Base-by-base conservation (phyloP, 1,140 invertebrate genomes). In the Trypoxylus dichotomus region DNA sequence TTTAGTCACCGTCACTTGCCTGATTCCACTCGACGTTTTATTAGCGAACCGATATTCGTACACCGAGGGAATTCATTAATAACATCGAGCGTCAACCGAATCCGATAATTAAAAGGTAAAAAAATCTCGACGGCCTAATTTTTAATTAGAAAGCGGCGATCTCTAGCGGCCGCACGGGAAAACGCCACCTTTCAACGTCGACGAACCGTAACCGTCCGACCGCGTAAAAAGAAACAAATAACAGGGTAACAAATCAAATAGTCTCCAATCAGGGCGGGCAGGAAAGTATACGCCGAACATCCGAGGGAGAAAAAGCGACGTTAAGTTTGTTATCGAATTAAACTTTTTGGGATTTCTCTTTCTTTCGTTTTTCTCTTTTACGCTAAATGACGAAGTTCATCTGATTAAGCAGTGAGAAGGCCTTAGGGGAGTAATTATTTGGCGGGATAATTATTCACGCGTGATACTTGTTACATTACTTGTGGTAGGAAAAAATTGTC, bases 171-270 rank as follows among this genome's bases (percentile, higher is more conserved):
- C 60, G 60, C 25, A 68, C 21, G 27, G 24, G 19, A 54, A 54
- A 54, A 54, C 15, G 47, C 47, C 47, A 19, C 15, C 47, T 19
- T 54, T 54, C 47, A 7, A n/a, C 47, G 47, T 68, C 24, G 60
- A 24, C 32, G 32, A 37, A 8, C 32, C 32, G 32, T 37, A 37
- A 37, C 32, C 32, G 32, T 37, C 21, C 60, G 21, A 68, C 60
- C 60, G 24, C 60, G 60, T 68, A 68, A 68, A 68, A 68, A 68
- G 60, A 68, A 68, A 68, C 60, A 68, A 68, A 68, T 68, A 68
- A 68, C 60, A 68, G 60, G 60, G 60, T 68, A 68, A 68, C 60
- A 68, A 68, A 68, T 68, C 60, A 68, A 68, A 68, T 68, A 68
- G 60, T 68, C 60, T 29, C 60, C 60, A 68, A 68, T 68, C 60